These are phyloP conservation scores for Agapetus fuscipes DNA, from an alignment of 2,888 invertebrate genomes.

Conservation along the genomic window DNA sequence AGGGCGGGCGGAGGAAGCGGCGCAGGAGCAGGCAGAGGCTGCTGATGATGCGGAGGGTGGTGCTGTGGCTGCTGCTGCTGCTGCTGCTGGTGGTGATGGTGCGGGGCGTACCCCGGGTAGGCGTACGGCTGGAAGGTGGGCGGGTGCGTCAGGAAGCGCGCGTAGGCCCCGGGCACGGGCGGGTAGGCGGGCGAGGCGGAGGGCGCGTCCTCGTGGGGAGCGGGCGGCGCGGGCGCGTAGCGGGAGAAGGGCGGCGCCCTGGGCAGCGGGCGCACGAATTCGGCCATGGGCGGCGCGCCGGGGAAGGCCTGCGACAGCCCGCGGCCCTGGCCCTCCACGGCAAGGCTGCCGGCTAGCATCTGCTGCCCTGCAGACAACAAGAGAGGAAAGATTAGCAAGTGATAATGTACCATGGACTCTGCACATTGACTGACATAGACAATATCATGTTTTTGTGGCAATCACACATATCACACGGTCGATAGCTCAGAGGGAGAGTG, in stretches of 20 bases:
- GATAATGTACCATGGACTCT: not conserved
- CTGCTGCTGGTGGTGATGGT: constrained; percentile 28
- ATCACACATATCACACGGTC: too few species aligned
- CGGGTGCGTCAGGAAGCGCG: constrained; percentile 34
- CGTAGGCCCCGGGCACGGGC: constrained; percentile 33
- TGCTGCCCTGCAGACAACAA: constrained; percentile 38
- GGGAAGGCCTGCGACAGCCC: constrained; percentile 46
- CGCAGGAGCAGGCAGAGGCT: constrained; percentile 41
- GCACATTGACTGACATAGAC: too few species aligned
- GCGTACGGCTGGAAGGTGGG: constrained; percentile 31
- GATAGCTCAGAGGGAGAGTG: too few species aligned
- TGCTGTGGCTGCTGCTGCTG: constrained; percentile 31
- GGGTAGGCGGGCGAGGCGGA: constrained; percentile 30
- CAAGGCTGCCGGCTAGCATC: constrained; percentile 59
- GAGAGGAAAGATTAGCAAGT: not conserved
- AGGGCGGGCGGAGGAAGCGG: constrained; percentile 33
- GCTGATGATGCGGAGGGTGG: constrained; percentile 27
- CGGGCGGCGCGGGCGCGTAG: constrained; percentile 35
- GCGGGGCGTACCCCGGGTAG: constrained; percentile 37
- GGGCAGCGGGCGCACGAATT: constrained; percentile 58
- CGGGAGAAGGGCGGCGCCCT: constrained; percentile 47
- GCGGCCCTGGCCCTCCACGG: constrained; percentile 54
- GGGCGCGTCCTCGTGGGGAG: constrained; percentile 22
- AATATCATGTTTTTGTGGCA: too few species aligned
- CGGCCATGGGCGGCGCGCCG: constrained; percentile 44